Evolutionary conservation across 2,113 vertebrate species (phyloP).

Genomic region (Larimichthys crocea): DNA sequence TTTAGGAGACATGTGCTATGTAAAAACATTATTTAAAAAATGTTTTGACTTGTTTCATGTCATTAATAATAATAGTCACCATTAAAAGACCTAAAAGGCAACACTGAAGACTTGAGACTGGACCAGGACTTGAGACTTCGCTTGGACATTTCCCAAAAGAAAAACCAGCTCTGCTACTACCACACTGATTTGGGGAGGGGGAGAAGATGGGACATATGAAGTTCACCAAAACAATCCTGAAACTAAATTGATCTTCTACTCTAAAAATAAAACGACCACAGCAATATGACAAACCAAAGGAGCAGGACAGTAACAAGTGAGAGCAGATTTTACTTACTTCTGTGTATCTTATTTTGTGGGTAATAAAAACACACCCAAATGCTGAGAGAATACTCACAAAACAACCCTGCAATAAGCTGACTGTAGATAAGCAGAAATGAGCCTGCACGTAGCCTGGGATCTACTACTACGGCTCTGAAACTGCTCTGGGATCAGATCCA

Average conservation of each 20-base stretch:
- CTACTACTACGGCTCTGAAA: conserved; percentile 45
- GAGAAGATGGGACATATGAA: conserved; percentile 25
- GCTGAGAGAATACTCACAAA: conserved; percentile 52
- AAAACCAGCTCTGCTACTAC: conserved; percentile 21
- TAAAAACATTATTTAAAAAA: neutral
- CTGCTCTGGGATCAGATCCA: conserved; percentile 70
- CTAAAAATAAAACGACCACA: conserved; percentile 25
- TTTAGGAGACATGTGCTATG: neutral
- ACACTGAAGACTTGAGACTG: conserved; percentile 1
- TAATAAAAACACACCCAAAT: conserved; percentile 35
- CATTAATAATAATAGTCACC: neutral
- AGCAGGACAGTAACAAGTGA: conserved; percentile 21
- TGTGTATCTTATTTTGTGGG: conserved; percentile 23
- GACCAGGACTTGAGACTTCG: conserved; percentile 21
- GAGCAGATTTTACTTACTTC: conserved; percentile 10
- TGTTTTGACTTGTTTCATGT: neutral
- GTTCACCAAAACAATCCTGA: conserved; percentile 31
- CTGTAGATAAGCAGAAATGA: conserved; percentile 39
- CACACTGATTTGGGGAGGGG: conserved; percentile 12
- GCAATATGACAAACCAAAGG: conserved; percentile 73
- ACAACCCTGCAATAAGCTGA: conserved; percentile 68
- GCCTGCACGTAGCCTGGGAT: conserved; percentile 46
- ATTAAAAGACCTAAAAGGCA: neutral
- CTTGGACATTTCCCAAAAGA: conserved; percentile 32
- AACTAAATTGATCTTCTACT: conserved; percentile 3